Percentiles rank a stretch among this genome's conserved stretches.
phyloP scores from a whole-genome alignment of 2,113 vertebrate species.

The Oophaga pumilio region DNA sequence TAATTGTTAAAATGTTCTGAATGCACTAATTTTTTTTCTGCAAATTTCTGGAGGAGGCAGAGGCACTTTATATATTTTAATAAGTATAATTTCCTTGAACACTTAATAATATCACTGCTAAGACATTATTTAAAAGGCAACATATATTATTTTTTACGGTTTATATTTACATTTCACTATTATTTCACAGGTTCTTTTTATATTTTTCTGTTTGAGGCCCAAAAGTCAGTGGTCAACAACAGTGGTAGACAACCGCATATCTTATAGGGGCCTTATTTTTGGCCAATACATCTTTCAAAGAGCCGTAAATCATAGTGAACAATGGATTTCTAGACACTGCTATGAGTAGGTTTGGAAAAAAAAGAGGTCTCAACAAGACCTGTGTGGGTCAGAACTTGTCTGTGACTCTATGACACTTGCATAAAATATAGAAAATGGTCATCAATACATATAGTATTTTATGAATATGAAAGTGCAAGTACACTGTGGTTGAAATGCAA shows the following conservation, averaged over 20 bases:
- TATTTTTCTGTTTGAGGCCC: neutral
- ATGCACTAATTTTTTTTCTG: slow-evolving; percentile 1
- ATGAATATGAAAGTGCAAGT: too few species aligned
- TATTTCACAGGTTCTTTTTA: neutral
- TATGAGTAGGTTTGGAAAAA: too few species aligned
- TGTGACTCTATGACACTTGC: too few species aligned
- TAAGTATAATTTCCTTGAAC: neutral
- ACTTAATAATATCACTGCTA: neutral
- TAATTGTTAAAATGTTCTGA: slow-evolving; percentile 14
- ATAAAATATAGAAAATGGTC: too few species aligned
- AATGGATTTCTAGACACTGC: too few species aligned
- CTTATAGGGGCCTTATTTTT: neutral
- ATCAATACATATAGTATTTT: too few species aligned
- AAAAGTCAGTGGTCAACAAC: neutral
- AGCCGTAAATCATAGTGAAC: too few species aligned
- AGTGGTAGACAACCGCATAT: neutral
- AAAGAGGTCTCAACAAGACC: too few species aligned
- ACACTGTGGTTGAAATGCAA: too few species aligned
- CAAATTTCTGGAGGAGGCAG: neutral
- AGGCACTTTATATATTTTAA: neutral
- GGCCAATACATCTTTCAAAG: too few species aligned
- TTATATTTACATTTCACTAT: neutral
- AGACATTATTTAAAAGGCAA: neutral
- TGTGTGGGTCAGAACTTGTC: too few species aligned
- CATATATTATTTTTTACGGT: neutral